phyloP scores from a whole-genome alignment of 2,888 invertebrate genomes.

The Callyntrura guangdongensis region DNA sequence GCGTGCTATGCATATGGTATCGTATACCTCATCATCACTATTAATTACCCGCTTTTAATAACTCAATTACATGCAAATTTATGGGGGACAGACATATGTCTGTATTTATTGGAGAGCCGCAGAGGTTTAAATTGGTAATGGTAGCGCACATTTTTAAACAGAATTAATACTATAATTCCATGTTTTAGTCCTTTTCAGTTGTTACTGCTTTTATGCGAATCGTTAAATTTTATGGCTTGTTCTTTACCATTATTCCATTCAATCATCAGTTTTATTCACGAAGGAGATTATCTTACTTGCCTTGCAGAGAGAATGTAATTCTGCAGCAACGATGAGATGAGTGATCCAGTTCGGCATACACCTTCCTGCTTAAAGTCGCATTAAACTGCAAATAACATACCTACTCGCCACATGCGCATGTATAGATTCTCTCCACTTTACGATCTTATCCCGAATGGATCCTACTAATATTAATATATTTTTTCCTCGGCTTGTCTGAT shows the following conservation, averaged over 20 bases:
- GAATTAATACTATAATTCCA: background rate
- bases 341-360: constrained; percentile 60
- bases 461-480: background rate
- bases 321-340: background rate
- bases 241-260: constrained; percentile 55
- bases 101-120: background rate
- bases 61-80: constrained; percentile 51
- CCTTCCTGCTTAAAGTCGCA: background rate
- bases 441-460: background rate
- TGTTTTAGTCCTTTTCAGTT: background rate
- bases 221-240: constrained; percentile 41
- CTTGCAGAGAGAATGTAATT: constrained; percentile 47
- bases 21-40: no score
- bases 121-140: background rate
- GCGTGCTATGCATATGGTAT: no score
- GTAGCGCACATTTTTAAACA: background rate
- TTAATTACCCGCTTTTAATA: constrained; percentile 13
- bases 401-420: background rate
- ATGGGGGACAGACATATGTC: constrained; percentile 48
- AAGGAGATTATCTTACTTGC: constrained; percentile 64
- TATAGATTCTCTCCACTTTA: background rate
- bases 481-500: constrained; percentile 41
- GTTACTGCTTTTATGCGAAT: constrained; percentile 23
- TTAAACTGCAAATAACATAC: background rate
- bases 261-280: constrained; percentile 22